Percentiles rank a stretch among this genome's conserved stretches.
phyloP scores from a whole-genome alignment of 2,888 invertebrate species.

The Tineola bisselliella region DNA sequence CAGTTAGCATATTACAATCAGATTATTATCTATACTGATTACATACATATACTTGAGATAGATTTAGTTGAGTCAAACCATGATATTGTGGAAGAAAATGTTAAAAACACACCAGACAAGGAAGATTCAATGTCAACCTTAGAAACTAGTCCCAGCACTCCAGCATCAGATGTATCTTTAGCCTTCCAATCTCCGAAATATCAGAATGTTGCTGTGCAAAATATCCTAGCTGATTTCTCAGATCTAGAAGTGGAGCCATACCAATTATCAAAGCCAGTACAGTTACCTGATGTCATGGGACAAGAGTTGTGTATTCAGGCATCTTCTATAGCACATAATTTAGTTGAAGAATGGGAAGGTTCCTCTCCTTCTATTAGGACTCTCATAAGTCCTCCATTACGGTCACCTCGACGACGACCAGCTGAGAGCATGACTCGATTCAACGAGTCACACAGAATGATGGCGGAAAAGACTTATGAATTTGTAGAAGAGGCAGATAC shows the following conservation, averaged over 20 bases:
- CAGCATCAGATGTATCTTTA: conserved; percentile 48
- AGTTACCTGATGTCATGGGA: conserved; percentile 53
- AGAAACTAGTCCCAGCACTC: conserved; percentile 45
- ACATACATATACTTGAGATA: conserved; percentile 80
- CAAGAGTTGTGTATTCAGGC: conserved; percentile 60
- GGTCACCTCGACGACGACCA: conserved; percentile 54
- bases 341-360: conserved; percentile 65
- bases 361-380: conserved; percentile 58
- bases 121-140: conserved; percentile 35
- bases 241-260: conserved; percentile 68
- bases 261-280: conserved; percentile 50
- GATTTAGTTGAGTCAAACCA: conserved; percentile 60
- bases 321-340: conserved; percentile 51
- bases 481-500: conserved; percentile 84
- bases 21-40: conserved; percentile 86
- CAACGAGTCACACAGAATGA: conserved; percentile 61
- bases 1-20: conserved; percentile 76
- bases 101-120: conserved; percentile 41
- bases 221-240: conserved; percentile 71
- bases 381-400: conserved; percentile 54
- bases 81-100: conserved; percentile 41
- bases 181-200: conserved; percentile 61
- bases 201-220: conserved; percentile 66
- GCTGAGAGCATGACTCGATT: conserved; percentile 64
- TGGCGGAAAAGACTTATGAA: conserved; percentile 82